These are phyloP conservation scores for Cyphomyrmex costatus DNA, from an alignment of 1,140 invertebrate species.

Conservation along the genomic window DNA sequence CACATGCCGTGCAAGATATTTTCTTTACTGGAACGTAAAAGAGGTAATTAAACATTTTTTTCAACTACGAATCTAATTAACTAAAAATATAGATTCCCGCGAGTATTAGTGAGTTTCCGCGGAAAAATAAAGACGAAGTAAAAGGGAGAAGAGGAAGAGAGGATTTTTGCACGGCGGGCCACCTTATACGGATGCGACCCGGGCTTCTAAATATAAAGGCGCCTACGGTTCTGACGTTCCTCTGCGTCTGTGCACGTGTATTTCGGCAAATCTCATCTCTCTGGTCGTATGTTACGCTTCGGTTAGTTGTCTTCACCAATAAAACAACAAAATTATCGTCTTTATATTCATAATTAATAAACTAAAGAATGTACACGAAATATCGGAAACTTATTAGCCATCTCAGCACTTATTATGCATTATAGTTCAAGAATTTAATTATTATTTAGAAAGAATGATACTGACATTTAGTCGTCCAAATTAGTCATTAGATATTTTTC, in stretches of 20 bases:
- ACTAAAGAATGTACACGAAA: background rate
- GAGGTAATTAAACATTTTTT: background rate
- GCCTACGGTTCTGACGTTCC: slow-evolving; percentile 79
- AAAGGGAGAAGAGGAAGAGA: slow-evolving; percentile 61
- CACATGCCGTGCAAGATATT: background rate
- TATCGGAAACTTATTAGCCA: background rate
- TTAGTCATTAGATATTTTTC: background rate
- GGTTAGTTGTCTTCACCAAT: background rate
- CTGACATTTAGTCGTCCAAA: background rate
- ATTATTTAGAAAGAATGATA: background rate
- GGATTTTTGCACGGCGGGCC: slow-evolving; percentile 79
- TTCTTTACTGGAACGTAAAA: background rate
- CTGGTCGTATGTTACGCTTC: slow-evolving; percentile 18
- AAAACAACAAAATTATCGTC: slow-evolving; percentile 1
- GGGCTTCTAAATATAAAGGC: slow-evolving; percentile 86
- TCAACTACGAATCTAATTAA: slow-evolving; percentile 6
- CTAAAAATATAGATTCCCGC: background rate
- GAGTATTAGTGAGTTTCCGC: background rate
- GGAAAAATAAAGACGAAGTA: slow-evolving; percentile 29
- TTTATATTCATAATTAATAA: background rate
- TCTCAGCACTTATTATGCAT: background rate
- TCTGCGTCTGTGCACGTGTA: slow-evolving; percentile 66
- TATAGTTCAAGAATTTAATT: background rate
- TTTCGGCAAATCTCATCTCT: slow-evolving; percentile 69
- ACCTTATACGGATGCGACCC: slow-evolving; percentile 86